Percentiles rank a stretch among this genome's conserved stretches.
Conservation (phyloP, 2,888 invertebrate species). For the Capitulum mitella region DNA sequence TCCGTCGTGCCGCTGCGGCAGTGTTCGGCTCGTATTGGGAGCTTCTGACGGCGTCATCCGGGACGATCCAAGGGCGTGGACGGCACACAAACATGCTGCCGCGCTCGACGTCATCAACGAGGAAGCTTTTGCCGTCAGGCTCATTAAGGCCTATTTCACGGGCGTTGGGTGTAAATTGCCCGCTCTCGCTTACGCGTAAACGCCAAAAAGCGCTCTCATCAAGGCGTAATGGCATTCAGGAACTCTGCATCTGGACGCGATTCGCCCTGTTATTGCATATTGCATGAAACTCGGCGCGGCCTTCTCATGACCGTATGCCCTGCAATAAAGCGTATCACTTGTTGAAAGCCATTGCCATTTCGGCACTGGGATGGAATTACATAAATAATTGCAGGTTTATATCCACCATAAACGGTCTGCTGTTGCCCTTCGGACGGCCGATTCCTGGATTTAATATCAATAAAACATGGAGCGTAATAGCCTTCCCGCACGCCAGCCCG, state of each 20-base stretch:
- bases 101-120: too few species aligned
- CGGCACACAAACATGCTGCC: too few species aligned
- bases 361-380: constrained; percentile 4
- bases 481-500: not conserved
- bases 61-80: too few species aligned
- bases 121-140: not conserved
- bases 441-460: constrained; percentile 24
- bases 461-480: not conserved
- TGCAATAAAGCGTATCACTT: constrained; percentile 13
- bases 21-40: too few species aligned
- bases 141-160: not conserved
- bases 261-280: constrained; percentile 1
- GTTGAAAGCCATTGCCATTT: constrained; percentile 10
- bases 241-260: not conserved
- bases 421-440: not conserved
- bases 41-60: too few species aligned
- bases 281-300: not conserved
- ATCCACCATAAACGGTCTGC: constrained; percentile 1
- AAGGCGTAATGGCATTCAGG: not conserved
- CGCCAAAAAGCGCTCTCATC: not conserved
- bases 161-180: not conserved
- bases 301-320: constrained; percentile 11
- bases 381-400: constrained; percentile 23
- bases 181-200: not conserved
- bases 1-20: too few species aligned